Evolutionary conservation across 2,113 vertebrate species (phyloP).

Genomic region (Cisticola juncidis): DNA sequence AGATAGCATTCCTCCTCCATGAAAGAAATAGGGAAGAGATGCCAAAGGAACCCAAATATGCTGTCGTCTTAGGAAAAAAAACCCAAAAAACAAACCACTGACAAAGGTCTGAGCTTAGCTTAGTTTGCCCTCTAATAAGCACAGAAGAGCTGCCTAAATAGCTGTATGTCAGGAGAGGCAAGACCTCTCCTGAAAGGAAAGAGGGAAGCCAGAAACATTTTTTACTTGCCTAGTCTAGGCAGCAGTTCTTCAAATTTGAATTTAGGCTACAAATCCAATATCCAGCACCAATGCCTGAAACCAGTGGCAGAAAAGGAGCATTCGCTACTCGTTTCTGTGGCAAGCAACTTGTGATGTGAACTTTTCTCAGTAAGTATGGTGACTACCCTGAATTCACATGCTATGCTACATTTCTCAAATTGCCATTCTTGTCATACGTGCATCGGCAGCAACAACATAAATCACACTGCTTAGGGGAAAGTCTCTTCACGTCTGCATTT

Average conservation of each 20-base stretch:
- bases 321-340: not conserved
- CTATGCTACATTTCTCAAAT: not conserved
- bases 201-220: not conserved
- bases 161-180: not conserved
- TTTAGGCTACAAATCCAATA: not conserved
- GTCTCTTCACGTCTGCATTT: not conserved
- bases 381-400: not conserved
- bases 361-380: not conserved
- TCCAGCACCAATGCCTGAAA: not conserved
- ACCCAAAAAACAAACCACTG: no score
- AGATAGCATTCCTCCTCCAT: not conserved
- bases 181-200: not conserved
- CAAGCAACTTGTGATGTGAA: not conserved
- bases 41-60: not conserved
- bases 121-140: accelerated
- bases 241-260: not conserved
- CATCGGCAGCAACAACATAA: not conserved
- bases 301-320: not conserved
- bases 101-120: not conserved
- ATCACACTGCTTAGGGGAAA: no score
- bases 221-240: not conserved
- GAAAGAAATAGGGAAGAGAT: not conserved
- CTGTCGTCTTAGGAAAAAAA: not conserved
- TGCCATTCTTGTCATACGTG: not conserved
- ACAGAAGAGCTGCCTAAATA: not conserved